Evolutionary conservation across 2,113 vertebrate genomes (phyloP).

Genomic region (Elanoides forficatus): DNA sequence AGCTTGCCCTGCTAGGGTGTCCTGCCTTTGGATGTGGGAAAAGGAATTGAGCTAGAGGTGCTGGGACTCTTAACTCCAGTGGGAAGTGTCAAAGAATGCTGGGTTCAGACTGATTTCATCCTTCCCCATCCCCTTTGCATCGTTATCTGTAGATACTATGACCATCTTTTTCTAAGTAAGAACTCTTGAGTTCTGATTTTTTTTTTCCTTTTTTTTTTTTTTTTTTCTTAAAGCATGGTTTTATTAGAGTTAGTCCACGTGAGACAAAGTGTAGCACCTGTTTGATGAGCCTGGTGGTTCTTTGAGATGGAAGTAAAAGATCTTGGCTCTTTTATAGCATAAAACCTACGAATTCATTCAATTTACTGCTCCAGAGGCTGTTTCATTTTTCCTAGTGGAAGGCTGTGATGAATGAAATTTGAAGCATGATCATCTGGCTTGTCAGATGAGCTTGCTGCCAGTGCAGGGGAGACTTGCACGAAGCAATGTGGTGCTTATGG

Average conservation of each 20-base stretch:
- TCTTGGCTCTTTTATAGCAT: background rate
- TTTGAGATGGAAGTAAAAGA: background rate
- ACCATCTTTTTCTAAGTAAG: background rate
- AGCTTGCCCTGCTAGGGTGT: background rate
- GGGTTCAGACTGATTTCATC: background rate
- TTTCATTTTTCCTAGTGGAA: background rate
- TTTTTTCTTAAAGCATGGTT: background rate
- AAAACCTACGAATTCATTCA: background rate
- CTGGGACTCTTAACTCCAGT: background rate
- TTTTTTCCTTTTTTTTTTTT: fast-evolving
- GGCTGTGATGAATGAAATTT: background rate
- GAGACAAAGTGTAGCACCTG: background rate
- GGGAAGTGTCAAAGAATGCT: background rate
- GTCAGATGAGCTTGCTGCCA: background rate
- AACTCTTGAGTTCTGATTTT: background rate
- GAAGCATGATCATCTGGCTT: background rate
- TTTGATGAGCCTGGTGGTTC: background rate
- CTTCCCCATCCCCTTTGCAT: background rate
- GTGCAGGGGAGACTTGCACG: background rate
- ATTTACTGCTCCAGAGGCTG: slow-evolving; percentile 1
- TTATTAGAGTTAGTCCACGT: background rate
- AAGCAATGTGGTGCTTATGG: background rate
- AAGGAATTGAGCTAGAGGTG: background rate
- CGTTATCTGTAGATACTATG: background rate
- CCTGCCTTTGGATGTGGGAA: background rate